Evolutionary conservation across 2,888 invertebrate genomes (phyloP), one percentile per base, ranked within the genome.

Genomic region (Ligdia adustata): DNA sequence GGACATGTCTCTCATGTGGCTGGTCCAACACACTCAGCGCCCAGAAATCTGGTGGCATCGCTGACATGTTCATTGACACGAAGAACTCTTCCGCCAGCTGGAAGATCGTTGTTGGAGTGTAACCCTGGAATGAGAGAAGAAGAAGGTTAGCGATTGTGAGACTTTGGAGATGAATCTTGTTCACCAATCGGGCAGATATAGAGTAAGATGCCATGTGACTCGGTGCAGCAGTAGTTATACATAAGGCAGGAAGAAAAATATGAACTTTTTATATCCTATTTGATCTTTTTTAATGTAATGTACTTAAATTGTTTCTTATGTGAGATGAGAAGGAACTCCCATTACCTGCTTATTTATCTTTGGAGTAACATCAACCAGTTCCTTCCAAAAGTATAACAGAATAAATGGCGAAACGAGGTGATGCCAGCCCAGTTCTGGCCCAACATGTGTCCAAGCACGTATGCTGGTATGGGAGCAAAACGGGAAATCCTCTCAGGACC

Each of bases 81-180:
- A 96, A 98, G 83, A 98, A 98, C 71, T 97, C 97, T 69, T 98
- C 98, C 0, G 97, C 97, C 60, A 96, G 85, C 72, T 95, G 93
- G 82, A 97, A 98, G 85, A 98, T 94, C 9, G 95, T 92, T 1
- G 93, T 83, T 0, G 97, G 96, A 0, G 95, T 95, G 78, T 94
- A 97, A 38, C 97, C 97, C 94, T 97, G 82, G 18, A 77, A 64
- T 18, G 5, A 7, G 26, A 20, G 31, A 13, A 4, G 40, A n/a
- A n/a, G n/a, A n/a, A n/a, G n/a, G n/a, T n/a, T n/a, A n/a, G n/a
- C n/a, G n/a, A n/a, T n/a, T n/a, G n/a, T n/a, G n/a, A n/a, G n/a
- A n/a, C n/a, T n/a, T n/a, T n/a, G n/a, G n/a, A n/a, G n/a, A n/a
- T n/a, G n/a, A n/a, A n/a, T n/a, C n/a, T n/a, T n/a, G n/a, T n/a